Evolutionary conservation across 2,113 vertebrate species (phyloP).

Genomic region (Protobothrops flavoviridis): DNA sequence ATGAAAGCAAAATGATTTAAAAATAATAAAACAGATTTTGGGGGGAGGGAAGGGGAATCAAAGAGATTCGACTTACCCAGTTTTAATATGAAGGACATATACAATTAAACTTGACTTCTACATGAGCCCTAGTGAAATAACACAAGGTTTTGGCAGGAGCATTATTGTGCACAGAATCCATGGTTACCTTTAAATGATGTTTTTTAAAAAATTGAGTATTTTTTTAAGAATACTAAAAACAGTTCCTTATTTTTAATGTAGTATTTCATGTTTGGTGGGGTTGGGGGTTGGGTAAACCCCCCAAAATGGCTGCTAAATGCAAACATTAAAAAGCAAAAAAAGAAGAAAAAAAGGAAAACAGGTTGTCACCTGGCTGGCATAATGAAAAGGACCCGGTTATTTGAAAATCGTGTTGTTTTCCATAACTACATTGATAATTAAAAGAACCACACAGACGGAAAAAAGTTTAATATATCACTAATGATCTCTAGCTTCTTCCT

Average conservation of each 20-base stretch:
- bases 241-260: conserved; percentile 52
- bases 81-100: conserved; percentile 32
- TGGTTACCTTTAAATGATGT: conserved; percentile 57
- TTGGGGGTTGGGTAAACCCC: conserved; percentile 45
- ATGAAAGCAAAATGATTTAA: conserved; percentile 37
- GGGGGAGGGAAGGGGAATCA: conserved; percentile 11
- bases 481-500: conserved; percentile 25
- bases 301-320: conserved; percentile 58
- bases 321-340: conserved; percentile 50
- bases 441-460: conserved; percentile 32
- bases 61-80: conserved; percentile 45
- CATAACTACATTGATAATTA: conserved; percentile 22
- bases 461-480: conserved; percentile 32
- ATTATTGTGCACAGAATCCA: conserved; percentile 21
- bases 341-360: conserved; percentile 33
- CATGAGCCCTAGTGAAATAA: background rate
- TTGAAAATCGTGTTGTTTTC: conserved; percentile 18
- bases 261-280: conserved; percentile 19
- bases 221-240: conserved; percentile 60
- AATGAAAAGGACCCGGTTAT: conserved; percentile 50
- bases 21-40: conserved; percentile 30
- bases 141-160: background rate
- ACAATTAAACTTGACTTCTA: background rate
- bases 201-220: conserved; percentile 55
- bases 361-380: conserved; percentile 9